Conservation (phyloP, 2,888 invertebrate genomes). For the Stenchaetothrips biformis region DNA sequence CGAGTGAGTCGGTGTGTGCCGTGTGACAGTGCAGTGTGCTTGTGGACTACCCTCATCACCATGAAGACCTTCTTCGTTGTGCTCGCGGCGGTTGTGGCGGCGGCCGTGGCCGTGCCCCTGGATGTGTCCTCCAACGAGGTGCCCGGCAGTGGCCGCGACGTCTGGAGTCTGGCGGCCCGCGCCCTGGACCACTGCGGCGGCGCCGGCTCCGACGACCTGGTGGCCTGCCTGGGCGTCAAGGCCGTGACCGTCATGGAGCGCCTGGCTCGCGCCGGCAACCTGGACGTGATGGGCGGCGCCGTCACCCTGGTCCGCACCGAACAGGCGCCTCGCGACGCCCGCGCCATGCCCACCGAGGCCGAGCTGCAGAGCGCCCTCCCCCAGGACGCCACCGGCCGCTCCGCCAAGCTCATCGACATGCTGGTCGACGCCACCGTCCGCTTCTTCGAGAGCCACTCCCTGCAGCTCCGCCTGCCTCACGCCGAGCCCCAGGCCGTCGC, state of each 20-base stretch:
- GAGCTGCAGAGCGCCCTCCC: constrained; percentile 54
- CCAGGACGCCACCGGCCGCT: constrained; percentile 50
- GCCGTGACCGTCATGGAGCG: constrained; percentile 53
- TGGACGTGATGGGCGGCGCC: constrained; percentile 54
- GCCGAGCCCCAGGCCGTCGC: constrained; percentile 60
- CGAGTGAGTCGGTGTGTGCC: neutral
- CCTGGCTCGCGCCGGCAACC: constrained; percentile 53
- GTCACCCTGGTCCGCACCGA: constrained; percentile 52
- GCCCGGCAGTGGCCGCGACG: constrained; percentile 12
- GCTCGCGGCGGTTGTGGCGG: neutral
- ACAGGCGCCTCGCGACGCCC: constrained; percentile 37
- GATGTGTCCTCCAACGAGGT: constrained; percentile 13
- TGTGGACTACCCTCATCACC: neutral
- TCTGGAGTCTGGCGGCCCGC: constrained; percentile 5
- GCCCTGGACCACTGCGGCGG: constrained; percentile 25
- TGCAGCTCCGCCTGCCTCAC: constrained; percentile 67
- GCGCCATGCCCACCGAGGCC: constrained; percentile 44
- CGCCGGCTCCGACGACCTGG: constrained; percentile 45
- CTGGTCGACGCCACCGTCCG: constrained; percentile 53
- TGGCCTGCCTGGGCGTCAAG: constrained; percentile 57
- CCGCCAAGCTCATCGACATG: constrained; percentile 53
- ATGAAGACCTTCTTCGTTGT: neutral
- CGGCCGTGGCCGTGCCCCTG: neutral
- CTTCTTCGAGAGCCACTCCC: constrained; percentile 56
- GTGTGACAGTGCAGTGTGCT: neutral